Evolutionary conservation across 92 coral and sea anemone species (phyloP).

Genomic region (Palythoa grandis): DNA sequence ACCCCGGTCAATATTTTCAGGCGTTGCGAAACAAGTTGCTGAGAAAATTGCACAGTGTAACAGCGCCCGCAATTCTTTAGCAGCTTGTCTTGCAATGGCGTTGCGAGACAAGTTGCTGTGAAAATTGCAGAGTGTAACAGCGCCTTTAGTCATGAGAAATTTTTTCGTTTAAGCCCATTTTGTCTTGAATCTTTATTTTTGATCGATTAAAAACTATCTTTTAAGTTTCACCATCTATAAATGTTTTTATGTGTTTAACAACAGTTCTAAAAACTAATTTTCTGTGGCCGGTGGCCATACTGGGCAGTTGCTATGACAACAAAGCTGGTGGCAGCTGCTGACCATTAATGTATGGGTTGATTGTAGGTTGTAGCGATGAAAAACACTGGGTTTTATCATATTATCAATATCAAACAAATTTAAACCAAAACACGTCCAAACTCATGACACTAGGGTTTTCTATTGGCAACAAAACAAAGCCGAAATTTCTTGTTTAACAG

Average conservation of each 20-base stretch:
- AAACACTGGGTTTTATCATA: background rate
- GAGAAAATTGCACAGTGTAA: no score
- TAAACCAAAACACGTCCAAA: background rate
- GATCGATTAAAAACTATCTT: background rate
- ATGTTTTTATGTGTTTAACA: background rate
- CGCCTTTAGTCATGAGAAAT: background rate
- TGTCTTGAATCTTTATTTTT: background rate
- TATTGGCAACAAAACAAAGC: background rate
- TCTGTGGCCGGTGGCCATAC: background rate
- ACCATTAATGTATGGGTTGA: background rate
- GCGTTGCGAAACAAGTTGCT: no score
- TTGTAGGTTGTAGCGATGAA: background rate
- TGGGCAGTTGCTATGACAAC: slow-evolving; percentile 2
- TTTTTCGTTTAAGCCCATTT: no score
- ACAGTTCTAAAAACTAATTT: background rate
- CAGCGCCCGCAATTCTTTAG: no score
- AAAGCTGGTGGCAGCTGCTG: background rate
- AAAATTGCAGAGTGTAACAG: no score
- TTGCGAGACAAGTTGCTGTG: no score
- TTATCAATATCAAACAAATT: slow-evolving; percentile 3
- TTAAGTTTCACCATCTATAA: background rate
- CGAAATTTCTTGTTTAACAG: background rate
- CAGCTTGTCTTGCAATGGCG: no score
- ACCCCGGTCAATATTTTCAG: no score
- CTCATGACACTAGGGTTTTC: background rate